Conservation (phyloP, 2,113 vertebrate genomes). For the Scytalopus superciliaris region DNA sequence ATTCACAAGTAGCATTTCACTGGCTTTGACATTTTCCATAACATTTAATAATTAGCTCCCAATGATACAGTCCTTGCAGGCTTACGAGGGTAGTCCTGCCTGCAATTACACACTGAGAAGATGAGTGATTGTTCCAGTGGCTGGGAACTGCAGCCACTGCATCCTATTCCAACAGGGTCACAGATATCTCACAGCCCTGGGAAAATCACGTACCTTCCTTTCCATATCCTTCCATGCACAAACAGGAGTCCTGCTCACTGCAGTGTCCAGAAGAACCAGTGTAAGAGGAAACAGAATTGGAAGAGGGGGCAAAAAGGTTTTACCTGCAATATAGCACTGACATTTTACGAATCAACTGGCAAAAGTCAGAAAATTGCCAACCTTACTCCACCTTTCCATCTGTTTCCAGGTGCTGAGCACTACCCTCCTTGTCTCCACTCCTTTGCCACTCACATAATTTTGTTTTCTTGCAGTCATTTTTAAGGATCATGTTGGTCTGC, state of each 20-base stretch:
- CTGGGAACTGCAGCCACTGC: neutral
- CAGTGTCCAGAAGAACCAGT: neutral
- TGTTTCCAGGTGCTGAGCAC: neutral
- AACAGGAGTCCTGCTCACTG: neutral
- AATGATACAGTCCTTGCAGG: neutral
- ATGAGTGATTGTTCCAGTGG: neutral
- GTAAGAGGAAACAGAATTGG: neutral
- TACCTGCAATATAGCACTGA: neutral
- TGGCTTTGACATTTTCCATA: neutral
- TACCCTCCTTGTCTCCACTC: neutral
- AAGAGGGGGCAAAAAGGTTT: neutral
- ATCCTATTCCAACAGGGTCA: neutral
- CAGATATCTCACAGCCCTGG: neutral
- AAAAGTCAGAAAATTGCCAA: neutral
- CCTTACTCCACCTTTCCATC: neutral
- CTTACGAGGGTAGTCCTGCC: neutral
- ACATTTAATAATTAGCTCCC: neutral
- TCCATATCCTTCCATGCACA: accelerated
- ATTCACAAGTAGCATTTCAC: neutral
- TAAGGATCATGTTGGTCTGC: neutral
- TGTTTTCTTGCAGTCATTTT: neutral
- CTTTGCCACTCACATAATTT: neutral
- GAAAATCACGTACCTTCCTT: neutral
- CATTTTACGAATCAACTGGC: neutral
- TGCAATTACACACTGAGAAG: neutral